Evolutionary conservation across 2,797 vertebrate species (phyloP), one percentile per base, ranked within the genome.

Genomic region (Anisognathus igniventris): DNA sequence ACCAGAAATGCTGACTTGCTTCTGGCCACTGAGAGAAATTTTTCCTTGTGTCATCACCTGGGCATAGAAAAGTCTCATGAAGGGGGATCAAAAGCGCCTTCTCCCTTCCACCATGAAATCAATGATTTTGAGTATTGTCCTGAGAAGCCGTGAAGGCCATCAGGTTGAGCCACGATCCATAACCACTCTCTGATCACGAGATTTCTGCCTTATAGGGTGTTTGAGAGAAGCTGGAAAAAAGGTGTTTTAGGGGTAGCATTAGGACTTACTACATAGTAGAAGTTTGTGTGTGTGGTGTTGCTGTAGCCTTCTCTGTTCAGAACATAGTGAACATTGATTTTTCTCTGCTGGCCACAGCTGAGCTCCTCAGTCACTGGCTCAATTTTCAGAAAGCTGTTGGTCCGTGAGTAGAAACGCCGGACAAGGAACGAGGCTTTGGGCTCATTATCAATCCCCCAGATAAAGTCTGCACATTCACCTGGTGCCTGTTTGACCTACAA

Each of bases 351-450:
- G 57, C 96, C 91, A 57, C 99, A 99, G 45, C 93, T 80, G 61
- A 99, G 92, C 39, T 81, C 66, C 31, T 91, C 84, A 9, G 23
- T 56, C 51, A 96, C 78, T 12, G 95, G 96, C 91, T 95, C 91
- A 7, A 99, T 96, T 94, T 97, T 98, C 91, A 99, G 31, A 77
- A 98, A 99, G 81, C 98, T 99, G 9, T 73, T 98, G 78, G 98
- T 98, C 60, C 96, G 93, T 44, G 99, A 99, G 96, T 98, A 98
- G 93, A 99, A 99, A 5, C 92, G 86, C 2, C 7, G 31, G 28
- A 96, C 56, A 0, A 10, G 19, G n/a, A 94, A 96, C 10, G 57
- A 44, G 40, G 88, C 97, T 2, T 65, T 47, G 6, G 47, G 50
- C 70, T 98, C 97, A 1, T 88, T 58, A 12, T 97, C 88, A 2